Percentiles rank a stretch among this genome's conserved stretches.
Evolutionary conservation across 2,888 invertebrate genomes (phyloP).

Genomic region (Sisyra terminalis): DNA sequence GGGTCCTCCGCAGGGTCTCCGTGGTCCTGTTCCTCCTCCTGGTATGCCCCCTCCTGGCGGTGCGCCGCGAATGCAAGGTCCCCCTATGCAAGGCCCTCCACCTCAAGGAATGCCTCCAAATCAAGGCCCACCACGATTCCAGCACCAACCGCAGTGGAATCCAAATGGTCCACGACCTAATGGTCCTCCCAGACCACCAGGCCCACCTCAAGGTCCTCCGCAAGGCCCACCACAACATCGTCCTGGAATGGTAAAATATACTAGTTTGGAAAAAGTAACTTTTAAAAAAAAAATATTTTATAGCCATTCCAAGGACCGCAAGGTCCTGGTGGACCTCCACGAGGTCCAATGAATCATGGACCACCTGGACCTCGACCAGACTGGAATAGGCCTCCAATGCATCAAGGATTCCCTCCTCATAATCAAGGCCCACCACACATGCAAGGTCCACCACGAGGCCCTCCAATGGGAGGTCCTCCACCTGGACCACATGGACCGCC

Average conservation of each 20-base stretch:
- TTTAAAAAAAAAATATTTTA: conserved; percentile 9
- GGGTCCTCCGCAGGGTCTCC: conserved; percentile 23
- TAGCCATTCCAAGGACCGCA: conserved; percentile 37
- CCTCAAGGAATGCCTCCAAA: conserved; percentile 38
- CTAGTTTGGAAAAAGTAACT: background rate
- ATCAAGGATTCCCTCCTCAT: conserved; percentile 45
- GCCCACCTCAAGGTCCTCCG: conserved; percentile 40
- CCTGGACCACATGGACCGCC: conserved; percentile 32
- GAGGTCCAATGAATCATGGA: conserved; percentile 42
- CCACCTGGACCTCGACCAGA: conserved; percentile 48
- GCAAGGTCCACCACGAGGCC: conserved; percentile 45
- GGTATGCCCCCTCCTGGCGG: conserved; percentile 27
- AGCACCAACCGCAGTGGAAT: conserved; percentile 35
- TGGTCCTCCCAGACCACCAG: conserved; percentile 36
- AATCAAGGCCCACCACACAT: conserved; percentile 44
- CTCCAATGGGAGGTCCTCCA: conserved; percentile 30
- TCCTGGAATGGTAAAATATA: conserved; percentile 32
- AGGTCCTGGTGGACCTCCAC: conserved; percentile 33
- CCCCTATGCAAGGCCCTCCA: conserved; percentile 37
- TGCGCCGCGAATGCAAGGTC: conserved; percentile 35
- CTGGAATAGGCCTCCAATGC: conserved; percentile 61
- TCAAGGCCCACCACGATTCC: conserved; percentile 42
- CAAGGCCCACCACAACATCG: conserved; percentile 38
- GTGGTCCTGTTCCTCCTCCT: conserved; percentile 27
- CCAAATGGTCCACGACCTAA: conserved; percentile 33